A percentile compares a stretch with the other conserved stretches of the same genome.
Conservation (phyloP, 2,113 vertebrate species). For the Hyla sarda region DNA sequence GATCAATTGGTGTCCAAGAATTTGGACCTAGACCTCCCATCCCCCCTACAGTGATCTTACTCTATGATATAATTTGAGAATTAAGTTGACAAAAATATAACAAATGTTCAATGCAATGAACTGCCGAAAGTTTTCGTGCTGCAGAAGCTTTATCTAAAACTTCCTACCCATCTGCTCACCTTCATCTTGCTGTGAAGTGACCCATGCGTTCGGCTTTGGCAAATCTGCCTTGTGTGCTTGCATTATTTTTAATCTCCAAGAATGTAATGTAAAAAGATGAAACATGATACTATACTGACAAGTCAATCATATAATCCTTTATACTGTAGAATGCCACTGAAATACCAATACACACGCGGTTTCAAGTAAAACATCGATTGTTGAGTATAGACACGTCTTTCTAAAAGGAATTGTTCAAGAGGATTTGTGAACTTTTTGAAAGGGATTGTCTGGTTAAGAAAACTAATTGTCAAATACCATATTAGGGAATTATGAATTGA, state of each 20-base stretch:
- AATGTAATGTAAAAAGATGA: conserved; percentile 27
- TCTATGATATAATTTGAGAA: background rate
- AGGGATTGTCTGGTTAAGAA: background rate
- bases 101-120: background rate
- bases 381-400: background rate
- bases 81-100: background rate
- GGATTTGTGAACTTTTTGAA: background rate
- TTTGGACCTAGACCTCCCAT: too few species aligned
- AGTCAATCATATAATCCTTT: conserved; percentile 24
- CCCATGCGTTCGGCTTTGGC: background rate
- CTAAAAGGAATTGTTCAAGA: background rate
- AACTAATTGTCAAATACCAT: background rate
- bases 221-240: conserved; percentile 39
- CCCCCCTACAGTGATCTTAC: background rate
- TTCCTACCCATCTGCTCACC: background rate
- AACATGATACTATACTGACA: conserved; percentile 20
- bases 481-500: background rate
- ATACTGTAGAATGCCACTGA: background rate
- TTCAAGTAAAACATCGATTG: background rate
- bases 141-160: background rate
- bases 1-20: background rate
- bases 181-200: background rate
- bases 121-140: background rate
- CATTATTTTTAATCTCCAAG: conserved; percentile 13
- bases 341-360: background rate